Evolutionary conservation across 2,797 vertebrate species (phyloP).

Genomic region (Paratrypauchen microcephalus): DNA sequence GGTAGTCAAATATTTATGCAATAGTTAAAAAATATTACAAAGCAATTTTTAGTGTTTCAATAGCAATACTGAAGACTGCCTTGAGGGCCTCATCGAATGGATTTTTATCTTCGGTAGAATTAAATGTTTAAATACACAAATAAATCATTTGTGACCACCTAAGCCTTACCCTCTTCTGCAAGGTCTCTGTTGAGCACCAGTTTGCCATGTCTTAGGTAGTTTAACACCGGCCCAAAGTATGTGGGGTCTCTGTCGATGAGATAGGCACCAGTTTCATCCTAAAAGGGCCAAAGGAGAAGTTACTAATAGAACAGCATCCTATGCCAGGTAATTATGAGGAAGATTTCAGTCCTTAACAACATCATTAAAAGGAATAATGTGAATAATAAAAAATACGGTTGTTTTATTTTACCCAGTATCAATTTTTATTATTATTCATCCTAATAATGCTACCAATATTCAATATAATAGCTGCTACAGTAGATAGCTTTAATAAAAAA

Average conservation of each 20-base stretch:
- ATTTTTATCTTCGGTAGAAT: background rate
- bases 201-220: constrained; percentile 97
- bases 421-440: too few relatives aligned
- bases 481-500: too few relatives aligned
- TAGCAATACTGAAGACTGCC: background rate
- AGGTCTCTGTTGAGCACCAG: constrained; percentile 97
- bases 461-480: too few relatives aligned
- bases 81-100: background rate
- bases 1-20: background rate
- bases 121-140: background rate
- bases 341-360: background rate
- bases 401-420: too few relatives aligned
- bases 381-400: too few relatives aligned
- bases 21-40: background rate
- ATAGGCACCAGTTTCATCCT: constrained; percentile 99
- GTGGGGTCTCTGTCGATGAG: constrained; percentile 97
- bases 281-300: constrained; percentile 1
- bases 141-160: background rate
- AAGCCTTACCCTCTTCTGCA: constrained; percentile 91
- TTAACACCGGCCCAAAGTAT: constrained; percentile 96
- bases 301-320: too few relatives aligned
- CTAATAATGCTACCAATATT: too few relatives aligned
- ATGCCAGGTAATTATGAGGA: background rate
- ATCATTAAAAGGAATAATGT: too few relatives aligned
- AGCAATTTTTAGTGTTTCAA: background rate